Conservation (phyloP, 2,797 vertebrate species). For the Pygocentrus nattereri region DNA sequence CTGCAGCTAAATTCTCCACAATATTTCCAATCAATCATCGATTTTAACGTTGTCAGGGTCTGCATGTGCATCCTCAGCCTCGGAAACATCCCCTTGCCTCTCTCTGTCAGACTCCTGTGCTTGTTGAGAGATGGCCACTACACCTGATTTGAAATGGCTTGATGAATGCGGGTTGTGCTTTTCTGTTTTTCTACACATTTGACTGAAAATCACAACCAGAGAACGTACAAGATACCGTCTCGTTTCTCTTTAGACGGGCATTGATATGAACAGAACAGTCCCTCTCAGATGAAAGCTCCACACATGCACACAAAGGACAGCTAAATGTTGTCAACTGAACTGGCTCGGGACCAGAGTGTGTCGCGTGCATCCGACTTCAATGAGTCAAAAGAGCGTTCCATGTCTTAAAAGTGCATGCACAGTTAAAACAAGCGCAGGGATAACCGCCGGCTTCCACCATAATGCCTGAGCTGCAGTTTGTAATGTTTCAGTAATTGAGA, state of each 20-base stretch:
- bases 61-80: neutral
- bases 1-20: conserved; percentile 21
- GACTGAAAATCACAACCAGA: conserved; percentile 18
- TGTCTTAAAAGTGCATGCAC: conserved; percentile 52
- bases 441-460: conserved; percentile 24
- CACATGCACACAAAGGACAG: conserved; percentile 52
- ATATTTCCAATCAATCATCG: conserved; percentile 10
- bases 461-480: conserved; percentile 40
- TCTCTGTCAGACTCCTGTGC: conserved; percentile 12
- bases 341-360: conserved; percentile 8
- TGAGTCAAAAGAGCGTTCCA: conserved; percentile 55
- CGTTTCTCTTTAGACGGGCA: too few relatives aligned
- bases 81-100: neutral
- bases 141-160: conserved; percentile 28
- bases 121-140: conserved; percentile 6
- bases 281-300: conserved; percentile 47
- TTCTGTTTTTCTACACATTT: neutral
- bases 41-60: too few relatives aligned
- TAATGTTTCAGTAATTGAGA: conserved; percentile 49
- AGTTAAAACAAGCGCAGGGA: conserved; percentile 41
- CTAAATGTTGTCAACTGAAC: conserved; percentile 32
- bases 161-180: conserved; percentile 27
- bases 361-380: conserved; percentile 47
- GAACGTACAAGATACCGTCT: too few relatives aligned
- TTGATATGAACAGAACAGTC: conserved; percentile 55